These are phyloP conservation scores for Drosophila sechellia DNA, from an alignment of 1,140 invertebrate species.

Conservation along the genomic window DNA sequence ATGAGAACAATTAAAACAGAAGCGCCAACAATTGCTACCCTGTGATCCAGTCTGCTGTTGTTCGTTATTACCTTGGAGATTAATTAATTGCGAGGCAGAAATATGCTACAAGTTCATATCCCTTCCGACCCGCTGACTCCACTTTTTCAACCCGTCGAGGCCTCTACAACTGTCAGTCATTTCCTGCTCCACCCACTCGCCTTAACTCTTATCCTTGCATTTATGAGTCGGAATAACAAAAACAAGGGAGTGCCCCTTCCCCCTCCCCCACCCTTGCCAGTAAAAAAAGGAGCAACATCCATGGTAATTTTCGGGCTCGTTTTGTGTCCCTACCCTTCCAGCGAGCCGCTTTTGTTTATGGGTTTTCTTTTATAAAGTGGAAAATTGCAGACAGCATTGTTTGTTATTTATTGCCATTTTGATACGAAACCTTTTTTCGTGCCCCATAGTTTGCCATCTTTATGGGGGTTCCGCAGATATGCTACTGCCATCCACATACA, in stretches of 20 bases:
- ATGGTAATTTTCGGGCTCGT: slow-evolving; percentile 77
- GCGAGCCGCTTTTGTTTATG: slow-evolving; percentile 65
- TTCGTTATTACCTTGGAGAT: slow-evolving; percentile 81
- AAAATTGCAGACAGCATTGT: slow-evolving; percentile 82
- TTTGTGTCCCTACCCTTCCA: slow-evolving; percentile 21
- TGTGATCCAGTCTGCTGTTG: slow-evolving; percentile 33
- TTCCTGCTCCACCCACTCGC: slow-evolving; percentile 42
- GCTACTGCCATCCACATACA: slow-evolving; percentile 1
- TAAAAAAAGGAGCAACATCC: slow-evolving; percentile 60
- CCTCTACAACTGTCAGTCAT: slow-evolving; percentile 63
- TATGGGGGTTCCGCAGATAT: slow-evolving; percentile 18
- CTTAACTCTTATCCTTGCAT: slow-evolving; percentile 50
- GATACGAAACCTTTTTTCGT: slow-evolving; percentile 68
- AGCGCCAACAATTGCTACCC: slow-evolving; percentile 69
- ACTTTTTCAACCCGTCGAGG: slow-evolving; percentile 4
- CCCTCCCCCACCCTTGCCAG: not conserved
- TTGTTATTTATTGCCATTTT: slow-evolving; percentile 82
- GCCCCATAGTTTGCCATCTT: slow-evolving; percentile 29
- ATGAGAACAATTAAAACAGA: slow-evolving; percentile 66
- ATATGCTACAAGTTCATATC: slow-evolving; percentile 70
- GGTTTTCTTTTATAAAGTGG: slow-evolving; percentile 79
- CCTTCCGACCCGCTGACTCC: slow-evolving; percentile 5
- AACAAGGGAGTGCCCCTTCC: slow-evolving; percentile 8
- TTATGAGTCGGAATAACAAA: slow-evolving; percentile 57
- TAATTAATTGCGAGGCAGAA: slow-evolving; percentile 76